Conservation (phyloP, 2,797 vertebrate genomes). For the Onychomys leucogaster region DNA sequence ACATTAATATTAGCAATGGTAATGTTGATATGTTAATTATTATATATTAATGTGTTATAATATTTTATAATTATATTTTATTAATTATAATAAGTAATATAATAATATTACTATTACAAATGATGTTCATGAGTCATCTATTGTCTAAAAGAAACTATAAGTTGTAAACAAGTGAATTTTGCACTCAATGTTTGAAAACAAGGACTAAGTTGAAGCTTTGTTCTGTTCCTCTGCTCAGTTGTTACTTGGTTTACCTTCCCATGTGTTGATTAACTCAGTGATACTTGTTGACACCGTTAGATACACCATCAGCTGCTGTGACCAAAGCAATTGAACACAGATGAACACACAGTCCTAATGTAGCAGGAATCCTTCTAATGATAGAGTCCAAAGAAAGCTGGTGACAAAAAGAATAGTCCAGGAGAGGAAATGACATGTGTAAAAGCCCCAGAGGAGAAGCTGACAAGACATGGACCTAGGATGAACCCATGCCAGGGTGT, state of each 20-base stretch:
- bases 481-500: rapidly evolving
- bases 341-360: rapidly evolving
- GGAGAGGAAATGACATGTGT: background rate
- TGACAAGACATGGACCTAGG: background rate
- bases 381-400: background rate
- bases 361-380: background rate
- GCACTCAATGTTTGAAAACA: background rate
- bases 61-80: background rate
- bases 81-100: background rate
- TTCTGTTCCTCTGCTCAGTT: background rate
- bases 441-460: background rate
- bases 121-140: background rate
- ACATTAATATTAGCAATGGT: background rate
- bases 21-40: background rate
- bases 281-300: background rate
- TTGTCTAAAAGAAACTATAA: conserved; percentile 6
- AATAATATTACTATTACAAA: background rate
- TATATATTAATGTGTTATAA: background rate
- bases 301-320: background rate
- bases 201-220: background rate
- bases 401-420: background rate
- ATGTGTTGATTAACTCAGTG: background rate
- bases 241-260: background rate
- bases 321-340: background rate
- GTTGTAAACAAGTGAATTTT: background rate